These are phyloP conservation scores for Aphelocoma californica DNA, from an alignment of 2,797 vertebrate genomes.

Conservation along the genomic window DNA sequence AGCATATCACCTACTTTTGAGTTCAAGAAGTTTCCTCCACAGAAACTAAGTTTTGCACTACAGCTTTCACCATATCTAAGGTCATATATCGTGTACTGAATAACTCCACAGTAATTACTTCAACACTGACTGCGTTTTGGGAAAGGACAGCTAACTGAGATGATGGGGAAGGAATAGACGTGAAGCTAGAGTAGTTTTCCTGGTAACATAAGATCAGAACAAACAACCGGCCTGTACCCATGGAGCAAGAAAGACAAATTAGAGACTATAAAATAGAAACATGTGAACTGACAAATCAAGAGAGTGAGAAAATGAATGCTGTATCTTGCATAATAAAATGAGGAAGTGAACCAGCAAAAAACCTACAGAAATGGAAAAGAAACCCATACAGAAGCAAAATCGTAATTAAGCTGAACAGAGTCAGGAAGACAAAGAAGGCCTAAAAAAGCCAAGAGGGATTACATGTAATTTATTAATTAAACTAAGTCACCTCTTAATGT, in stretches of 20 bases:
- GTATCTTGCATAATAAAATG: not conserved
- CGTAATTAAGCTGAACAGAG: not conserved
- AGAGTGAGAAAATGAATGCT: not conserved
- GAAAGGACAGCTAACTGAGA: not conserved
- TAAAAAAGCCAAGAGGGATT: not conserved
- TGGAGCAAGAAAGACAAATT: not conserved
- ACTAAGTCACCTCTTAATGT: not conserved
- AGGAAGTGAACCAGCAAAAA: not conserved
- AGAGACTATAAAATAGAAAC: not conserved
- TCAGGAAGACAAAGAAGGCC: not conserved
- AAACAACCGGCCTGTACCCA: not conserved
- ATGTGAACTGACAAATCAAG: not conserved
- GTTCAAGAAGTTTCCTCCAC: not conserved
- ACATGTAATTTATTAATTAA: not conserved
- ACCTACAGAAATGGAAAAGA: not conserved
- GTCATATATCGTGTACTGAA: not conserved
- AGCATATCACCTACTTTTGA: not conserved
- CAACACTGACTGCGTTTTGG: not conserved
- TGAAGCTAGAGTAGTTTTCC: not conserved
- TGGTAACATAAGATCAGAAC: not conserved
- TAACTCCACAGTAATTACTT: not conserved
- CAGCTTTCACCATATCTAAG: not conserved
- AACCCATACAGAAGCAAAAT: not conserved
- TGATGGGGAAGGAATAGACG: rapidly evolving
- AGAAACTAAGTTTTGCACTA: not conserved